phyloP scores from a whole-genome alignment of 2,888 invertebrate genomes.

The Urechis unicinctus region DNA sequence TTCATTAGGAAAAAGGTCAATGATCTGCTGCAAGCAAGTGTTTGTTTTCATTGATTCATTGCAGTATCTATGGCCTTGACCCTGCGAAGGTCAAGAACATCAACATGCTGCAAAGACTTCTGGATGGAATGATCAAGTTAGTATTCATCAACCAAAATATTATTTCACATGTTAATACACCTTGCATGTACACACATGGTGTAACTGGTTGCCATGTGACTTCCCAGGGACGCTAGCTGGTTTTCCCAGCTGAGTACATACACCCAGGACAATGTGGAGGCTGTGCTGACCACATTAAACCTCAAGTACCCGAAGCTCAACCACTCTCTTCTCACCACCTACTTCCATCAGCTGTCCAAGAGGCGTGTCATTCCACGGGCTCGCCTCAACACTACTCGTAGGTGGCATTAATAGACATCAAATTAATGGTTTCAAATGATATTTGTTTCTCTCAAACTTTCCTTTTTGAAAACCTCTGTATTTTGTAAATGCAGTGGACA shows the following conservation, averaged over 20 bases:
- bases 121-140: constrained; percentile 14
- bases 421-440: too few species aligned
- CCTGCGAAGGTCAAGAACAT: background rate
- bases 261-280: constrained; percentile 32
- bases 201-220: background rate
- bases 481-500: constrained; percentile 12
- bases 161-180: too few species aligned
- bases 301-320: constrained; percentile 41
- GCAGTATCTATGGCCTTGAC: background rate
- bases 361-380: constrained; percentile 16
- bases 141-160: too few species aligned
- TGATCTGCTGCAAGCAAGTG: too few species aligned
- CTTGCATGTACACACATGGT: background rate
- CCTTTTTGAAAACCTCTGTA: too few species aligned
- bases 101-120: constrained; percentile 7
- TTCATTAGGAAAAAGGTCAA: too few species aligned
- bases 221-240: constrained; percentile 31
- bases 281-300: constrained; percentile 28
- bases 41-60: too few species aligned
- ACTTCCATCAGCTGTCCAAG: constrained; percentile 31
- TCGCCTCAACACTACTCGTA: background rate
- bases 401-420: background rate
- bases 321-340: constrained; percentile 27
- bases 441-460: background rate
- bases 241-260: constrained; percentile 40